A percentile compares a stretch with the other conserved stretches of the same genome.
These are phyloP conservation scores for Pogona vitticeps DNA, from an alignment of 2,113 vertebrate species.

Conservation along the genomic window DNA sequence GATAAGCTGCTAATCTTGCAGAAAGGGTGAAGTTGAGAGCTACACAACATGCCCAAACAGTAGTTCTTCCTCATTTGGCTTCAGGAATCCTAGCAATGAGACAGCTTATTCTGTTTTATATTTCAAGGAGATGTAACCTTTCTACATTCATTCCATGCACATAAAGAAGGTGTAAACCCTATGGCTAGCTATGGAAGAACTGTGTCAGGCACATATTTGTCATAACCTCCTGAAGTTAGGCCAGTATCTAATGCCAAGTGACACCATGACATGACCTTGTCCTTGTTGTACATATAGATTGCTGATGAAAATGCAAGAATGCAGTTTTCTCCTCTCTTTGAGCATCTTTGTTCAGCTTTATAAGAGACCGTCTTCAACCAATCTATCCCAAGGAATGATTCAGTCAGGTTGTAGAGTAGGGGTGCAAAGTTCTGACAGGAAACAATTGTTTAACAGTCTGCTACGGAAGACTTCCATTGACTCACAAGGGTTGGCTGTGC, in stretches of 20 bases:
- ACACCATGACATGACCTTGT: background rate
- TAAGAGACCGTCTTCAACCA: constrained; percentile 24
- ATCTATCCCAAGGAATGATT: constrained; percentile 31
- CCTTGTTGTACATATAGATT: background rate
- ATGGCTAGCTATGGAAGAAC: background rate
- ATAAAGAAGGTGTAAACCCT: background rate
- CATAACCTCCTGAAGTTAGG: background rate
- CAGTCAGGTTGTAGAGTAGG: constrained; percentile 30
- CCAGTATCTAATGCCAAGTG: background rate
- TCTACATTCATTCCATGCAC: background rate
- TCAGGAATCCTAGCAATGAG: background rate
- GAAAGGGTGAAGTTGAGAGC: background rate
- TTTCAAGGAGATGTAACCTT: background rate
- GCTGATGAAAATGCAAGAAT: constrained; percentile 1
- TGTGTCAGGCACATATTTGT: too few relatives aligned
- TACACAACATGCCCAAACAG: background rate
- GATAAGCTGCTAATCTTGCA: background rate
- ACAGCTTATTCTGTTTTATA: background rate
- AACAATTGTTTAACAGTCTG: constrained; percentile 38
- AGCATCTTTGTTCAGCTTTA: constrained; percentile 18
- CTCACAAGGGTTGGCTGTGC: constrained; percentile 38
- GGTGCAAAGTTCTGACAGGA: constrained; percentile 33
- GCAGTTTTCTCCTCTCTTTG: background rate
- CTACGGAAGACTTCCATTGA: constrained; percentile 27
- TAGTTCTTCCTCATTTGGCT: background rate